Base-by-base conservation (phyloP, 2,113 vertebrate species). In the Otocyon megalotis region DNA sequence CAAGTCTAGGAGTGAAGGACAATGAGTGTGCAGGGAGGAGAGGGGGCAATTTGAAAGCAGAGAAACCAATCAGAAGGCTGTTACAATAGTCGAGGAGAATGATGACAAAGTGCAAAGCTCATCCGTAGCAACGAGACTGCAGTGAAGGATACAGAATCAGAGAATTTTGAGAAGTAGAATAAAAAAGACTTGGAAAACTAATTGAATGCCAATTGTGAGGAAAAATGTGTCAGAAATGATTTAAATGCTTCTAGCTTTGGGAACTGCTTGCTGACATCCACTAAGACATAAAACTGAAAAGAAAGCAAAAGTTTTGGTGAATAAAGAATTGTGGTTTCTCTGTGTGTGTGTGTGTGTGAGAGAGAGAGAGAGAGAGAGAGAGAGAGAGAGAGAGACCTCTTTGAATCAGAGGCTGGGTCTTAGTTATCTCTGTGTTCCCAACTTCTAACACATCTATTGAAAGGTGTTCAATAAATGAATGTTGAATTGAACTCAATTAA, bases 401-500 rank as follows among this genome's bases (percentile, higher is more conserved):
- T 69, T 65, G 58, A 63, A 60, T 76, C 32, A 63, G 30, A 81
- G 37, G 24, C 28, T 91, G 20, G 15, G 54, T 84, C 53, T 93
- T 74, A 62, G 35, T 89, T 89, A 63, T 71, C 72, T 90, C 82
- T 96, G 35, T 96, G 50, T 65, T 15, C 69, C 37, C 19, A 58
- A 63, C 19, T 87, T 92, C 83, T 82, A 92, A 89, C 50, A 79
- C 19, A 62, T 65, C 62, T 83, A 80, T 62, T 50, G 28, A 93
- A 97, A 96, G 20, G 24, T 67, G 32, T 32, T 97, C 74, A 84
- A 96, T 97, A 96, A 95, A 84, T 72, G 92, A 96, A 92, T 88
- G 80, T 81, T 93, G 87, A 96, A 88, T 83, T 94, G 91, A 97
- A 93, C 86, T 96, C 87, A 97, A 77, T 96, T 76, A 95, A 96